These are phyloP conservation scores for Oreochromis mossambicus DNA, from an alignment of 2,797 vertebrate genomes.

Conservation along the genomic window DNA sequence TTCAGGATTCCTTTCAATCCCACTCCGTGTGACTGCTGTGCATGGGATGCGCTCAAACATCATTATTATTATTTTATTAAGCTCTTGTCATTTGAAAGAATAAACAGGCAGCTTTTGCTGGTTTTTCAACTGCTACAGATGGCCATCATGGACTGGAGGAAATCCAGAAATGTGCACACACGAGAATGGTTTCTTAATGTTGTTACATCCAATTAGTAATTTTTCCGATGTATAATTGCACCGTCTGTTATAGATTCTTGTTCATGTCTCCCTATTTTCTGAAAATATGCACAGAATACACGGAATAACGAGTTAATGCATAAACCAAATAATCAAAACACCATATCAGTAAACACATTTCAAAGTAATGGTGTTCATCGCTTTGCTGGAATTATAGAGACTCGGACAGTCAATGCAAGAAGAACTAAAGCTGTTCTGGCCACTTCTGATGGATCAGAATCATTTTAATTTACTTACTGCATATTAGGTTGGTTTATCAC, in stretches of 20 bases:
- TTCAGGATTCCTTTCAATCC: neutral
- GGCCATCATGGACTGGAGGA: slow-evolving; percentile 23
- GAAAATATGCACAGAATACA: neutral
- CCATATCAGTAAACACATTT: neutral
- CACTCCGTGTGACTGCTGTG: neutral
- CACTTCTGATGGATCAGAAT: neutral
- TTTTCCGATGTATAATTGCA: neutral
- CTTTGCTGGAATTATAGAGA: neutral
- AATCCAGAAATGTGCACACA: slow-evolving; percentile 23
- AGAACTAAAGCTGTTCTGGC: neutral
- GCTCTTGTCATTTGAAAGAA: slow-evolving; percentile 5
- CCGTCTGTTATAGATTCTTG: neutral
- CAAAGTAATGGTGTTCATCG: neutral
- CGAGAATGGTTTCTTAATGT: slow-evolving; percentile 3
- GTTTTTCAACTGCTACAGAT: slow-evolving; percentile 43
- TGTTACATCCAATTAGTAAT: neutral
- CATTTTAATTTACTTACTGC: neutral
- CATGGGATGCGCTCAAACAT: neutral
- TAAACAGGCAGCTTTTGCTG: slow-evolving; percentile 21
- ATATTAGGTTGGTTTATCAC: neutral
- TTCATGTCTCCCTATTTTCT: neutral
- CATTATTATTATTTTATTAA: neutral
- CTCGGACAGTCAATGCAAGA: neutral
- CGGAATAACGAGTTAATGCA: neutral
- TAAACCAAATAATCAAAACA: neutral